phyloP scores from a whole-genome alignment of 2,888 invertebrate genomes.

The Chironomus tentans region DNA sequence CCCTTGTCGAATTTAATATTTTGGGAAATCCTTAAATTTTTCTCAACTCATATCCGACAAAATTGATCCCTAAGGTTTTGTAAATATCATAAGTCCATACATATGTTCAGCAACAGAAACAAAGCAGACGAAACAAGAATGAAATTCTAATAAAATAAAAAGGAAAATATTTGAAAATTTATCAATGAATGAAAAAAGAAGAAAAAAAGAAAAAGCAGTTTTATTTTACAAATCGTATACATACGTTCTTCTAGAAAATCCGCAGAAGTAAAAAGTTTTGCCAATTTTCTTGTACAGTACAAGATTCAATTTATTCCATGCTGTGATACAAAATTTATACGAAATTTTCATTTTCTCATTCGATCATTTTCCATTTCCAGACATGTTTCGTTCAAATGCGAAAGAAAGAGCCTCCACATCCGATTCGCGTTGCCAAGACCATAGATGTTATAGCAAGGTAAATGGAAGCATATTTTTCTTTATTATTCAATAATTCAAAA shows the following conservation, averaged over 20 bases:
- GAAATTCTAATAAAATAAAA: too few relatives aligned
- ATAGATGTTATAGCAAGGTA: slow-evolving; percentile 83
- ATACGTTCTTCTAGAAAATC: background rate
- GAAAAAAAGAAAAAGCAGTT: too few relatives aligned
- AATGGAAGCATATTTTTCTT: background rate
- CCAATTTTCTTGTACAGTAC: background rate
- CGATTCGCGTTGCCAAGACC: slow-evolving; percentile 86
- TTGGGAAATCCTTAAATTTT: background rate
- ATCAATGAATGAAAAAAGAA: too few relatives aligned
- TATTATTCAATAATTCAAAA: background rate
- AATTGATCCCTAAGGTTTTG: background rate
- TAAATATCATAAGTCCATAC: background rate
- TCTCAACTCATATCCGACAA: background rate
- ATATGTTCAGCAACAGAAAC: background rate
- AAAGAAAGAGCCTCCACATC: slow-evolving; percentile 86
- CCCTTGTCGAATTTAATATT: background rate
- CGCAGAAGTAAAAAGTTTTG: background rate
- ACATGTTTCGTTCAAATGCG: slow-evolving; percentile 77
- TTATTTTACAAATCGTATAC: too few relatives aligned
- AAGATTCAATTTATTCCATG: background rate
- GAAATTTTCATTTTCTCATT: background rate
- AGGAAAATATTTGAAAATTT: too few relatives aligned
- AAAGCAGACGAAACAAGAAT: too few relatives aligned
- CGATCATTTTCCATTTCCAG: slow-evolving; percentile 43
- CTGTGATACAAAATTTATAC: background rate